phyloP scores from a whole-genome alignment of 23 tunicate genomes.

The Halocynthia aurantium region DNA sequence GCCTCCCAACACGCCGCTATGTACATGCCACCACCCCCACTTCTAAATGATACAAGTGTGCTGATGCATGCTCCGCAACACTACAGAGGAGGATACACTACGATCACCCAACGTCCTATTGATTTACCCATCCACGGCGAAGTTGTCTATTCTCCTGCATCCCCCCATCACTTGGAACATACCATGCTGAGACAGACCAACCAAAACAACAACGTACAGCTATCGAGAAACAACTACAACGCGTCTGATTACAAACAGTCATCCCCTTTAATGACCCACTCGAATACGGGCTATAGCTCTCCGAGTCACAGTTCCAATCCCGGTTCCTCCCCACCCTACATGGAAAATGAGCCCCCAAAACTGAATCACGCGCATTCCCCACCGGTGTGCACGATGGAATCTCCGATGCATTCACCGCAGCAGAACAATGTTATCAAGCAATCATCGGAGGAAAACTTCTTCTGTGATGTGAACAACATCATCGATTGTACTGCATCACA shows the following conservation, averaged over 20 bases:
- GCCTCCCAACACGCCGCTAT: conserved; percentile 28
- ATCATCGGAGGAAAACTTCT: conserved; percentile 18
- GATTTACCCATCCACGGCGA: conserved; percentile 38
- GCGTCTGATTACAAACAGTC: neutral
- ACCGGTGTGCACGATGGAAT: conserved; percentile 8
- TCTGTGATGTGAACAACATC: conserved; percentile 15
- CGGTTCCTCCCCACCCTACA: conserved; percentile 23
- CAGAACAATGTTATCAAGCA: conserved; percentile 12
- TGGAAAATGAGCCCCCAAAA: conserved; percentile 33
- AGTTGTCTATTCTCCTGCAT: conserved; percentile 22
- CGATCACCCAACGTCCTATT: conserved; percentile 48
- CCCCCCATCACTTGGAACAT: conserved; percentile 21
- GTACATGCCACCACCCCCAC: conserved; percentile 32
- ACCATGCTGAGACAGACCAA: conserved; percentile 57
- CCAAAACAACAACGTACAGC: conserved; percentile 80
- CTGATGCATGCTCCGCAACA: conserved; percentile 31
- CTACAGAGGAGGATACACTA: conserved; percentile 78
- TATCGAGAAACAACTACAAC: neutral
- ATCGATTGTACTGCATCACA: conserved; percentile 3
- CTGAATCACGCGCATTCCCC: conserved; percentile 49
- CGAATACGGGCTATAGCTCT: conserved; percentile 16
- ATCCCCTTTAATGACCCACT: neutral
- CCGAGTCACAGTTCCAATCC: conserved; percentile 13
- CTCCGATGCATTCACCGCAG: conserved; percentile 28
- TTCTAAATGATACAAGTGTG: neutral